Evolutionary conservation across 2,888 invertebrate genomes (phyloP).

Genomic region (Clanis bilineata): DNA sequence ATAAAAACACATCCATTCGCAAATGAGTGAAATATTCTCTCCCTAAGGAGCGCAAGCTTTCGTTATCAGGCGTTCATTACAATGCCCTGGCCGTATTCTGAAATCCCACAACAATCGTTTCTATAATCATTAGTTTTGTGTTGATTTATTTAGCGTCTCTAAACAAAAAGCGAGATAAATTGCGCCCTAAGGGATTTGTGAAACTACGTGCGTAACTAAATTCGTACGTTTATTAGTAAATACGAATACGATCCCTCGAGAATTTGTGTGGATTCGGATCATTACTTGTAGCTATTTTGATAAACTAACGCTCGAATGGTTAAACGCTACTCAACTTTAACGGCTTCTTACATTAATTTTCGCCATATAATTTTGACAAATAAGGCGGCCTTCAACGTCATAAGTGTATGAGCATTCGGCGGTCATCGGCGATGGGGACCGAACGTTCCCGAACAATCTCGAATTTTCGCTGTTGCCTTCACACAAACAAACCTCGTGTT

Average conservation of each 20-base stretch:
- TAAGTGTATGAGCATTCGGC: too few relatives aligned
- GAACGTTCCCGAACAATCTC: too few relatives aligned
- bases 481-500: too few relatives aligned
- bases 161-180: not conserved
- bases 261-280: not conserved
- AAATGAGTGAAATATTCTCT: slow-evolving; percentile 1
- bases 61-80: slow-evolving; percentile 6
- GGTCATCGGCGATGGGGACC: too few relatives aligned
- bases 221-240: not conserved
- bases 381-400: too few relatives aligned
- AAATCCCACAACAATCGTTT: slow-evolving; percentile 2
- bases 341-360: too few relatives aligned
- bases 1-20: not conserved
- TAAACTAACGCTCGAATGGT: too few relatives aligned
- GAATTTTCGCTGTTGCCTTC: too few relatives aligned
- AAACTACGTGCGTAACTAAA: not conserved
- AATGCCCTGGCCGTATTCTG: not conserved
- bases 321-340: too few relatives aligned
- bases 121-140: slow-evolving; percentile 9
- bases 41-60: not conserved
- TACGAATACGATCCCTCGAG: not conserved
- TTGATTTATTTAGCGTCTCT: slow-evolving; percentile 14
- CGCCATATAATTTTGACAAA: too few relatives aligned
- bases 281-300: not conserved
- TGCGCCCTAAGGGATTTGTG: not conserved